A percentile compares a stretch with the other conserved stretches of the same genome.
Conservation (phyloP, 2,888 invertebrate species). For the Charanyca ferruginea region DNA sequence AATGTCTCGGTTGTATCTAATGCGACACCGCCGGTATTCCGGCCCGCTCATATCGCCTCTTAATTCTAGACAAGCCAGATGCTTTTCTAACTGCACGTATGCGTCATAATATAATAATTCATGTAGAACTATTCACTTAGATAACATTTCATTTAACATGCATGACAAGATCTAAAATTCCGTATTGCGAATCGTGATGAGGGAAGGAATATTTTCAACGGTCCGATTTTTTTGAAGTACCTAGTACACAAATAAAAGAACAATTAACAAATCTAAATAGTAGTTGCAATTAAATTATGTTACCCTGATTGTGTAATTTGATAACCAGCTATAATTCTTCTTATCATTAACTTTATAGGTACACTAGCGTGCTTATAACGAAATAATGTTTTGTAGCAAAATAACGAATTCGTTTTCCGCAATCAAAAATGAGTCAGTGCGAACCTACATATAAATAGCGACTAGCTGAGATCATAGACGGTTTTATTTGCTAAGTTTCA, state of each 20-base stretch:
- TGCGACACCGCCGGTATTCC: slow-evolving; percentile 70
- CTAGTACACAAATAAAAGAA: no score
- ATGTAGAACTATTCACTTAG: slow-evolving; percentile 18
- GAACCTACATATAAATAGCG: slow-evolving; percentile 76
- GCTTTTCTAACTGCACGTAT: slow-evolving; percentile 50
- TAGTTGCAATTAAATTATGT: slow-evolving; percentile 24
- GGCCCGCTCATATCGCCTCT: slow-evolving; percentile 70
- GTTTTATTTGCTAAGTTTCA: slow-evolving; percentile 72
- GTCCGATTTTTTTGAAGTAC: slow-evolving; percentile 4
- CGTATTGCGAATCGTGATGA: slow-evolving; percentile 14
- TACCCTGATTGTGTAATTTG: slow-evolving; percentile 25
- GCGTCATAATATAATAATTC: slow-evolving; percentile 44
- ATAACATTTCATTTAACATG: slow-evolving; percentile 28
- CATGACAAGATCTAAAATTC: slow-evolving; percentile 19
- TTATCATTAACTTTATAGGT: slow-evolving; percentile 30
- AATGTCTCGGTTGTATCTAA: slow-evolving; percentile 79
- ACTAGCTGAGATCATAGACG: slow-evolving; percentile 83
- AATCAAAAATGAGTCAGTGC: slow-evolving; percentile 71
- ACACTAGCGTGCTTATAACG: slow-evolving; percentile 28
- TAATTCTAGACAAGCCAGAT: slow-evolving; percentile 71
- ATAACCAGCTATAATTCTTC: slow-evolving; percentile 20
- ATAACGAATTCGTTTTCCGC: slow-evolving; percentile 62
- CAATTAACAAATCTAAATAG: slow-evolving; percentile 19
- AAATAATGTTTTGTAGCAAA: slow-evolving; percentile 39
- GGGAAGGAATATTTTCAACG: slow-evolving; percentile 6